phyloP scores from a whole-genome alignment of 2,113 vertebrate species.

The Gymnocephalus cernua region DNA sequence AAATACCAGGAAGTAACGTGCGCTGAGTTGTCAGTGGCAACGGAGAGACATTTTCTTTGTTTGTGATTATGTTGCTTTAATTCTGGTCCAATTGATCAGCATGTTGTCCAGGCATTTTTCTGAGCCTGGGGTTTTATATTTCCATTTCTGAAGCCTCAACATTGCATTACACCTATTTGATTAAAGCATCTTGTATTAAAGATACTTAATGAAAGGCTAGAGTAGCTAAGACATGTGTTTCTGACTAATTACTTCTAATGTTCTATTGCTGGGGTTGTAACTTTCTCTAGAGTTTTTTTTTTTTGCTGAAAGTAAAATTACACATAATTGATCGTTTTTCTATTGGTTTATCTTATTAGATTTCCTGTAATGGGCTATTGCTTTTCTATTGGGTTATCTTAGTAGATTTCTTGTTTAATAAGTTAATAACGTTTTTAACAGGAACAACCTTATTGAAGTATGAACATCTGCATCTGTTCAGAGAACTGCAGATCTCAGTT shows the following conservation, averaged over 20 bases:
- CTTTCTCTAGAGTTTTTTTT: not conserved
- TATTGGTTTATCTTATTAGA: not conserved
- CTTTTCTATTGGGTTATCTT: not conserved
- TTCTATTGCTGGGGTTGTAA: not conserved
- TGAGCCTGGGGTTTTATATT: slow-evolving; percentile 10
- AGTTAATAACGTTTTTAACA: not conserved
- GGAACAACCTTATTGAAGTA: not conserved
- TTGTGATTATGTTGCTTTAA: slow-evolving; percentile 36
- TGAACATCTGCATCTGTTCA: not conserved
- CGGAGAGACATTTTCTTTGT: slow-evolving; percentile 19
- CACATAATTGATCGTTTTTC: not conserved
- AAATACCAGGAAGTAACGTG: slow-evolving; percentile 90
- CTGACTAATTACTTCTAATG: not conserved
- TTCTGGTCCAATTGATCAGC: slow-evolving; percentile 54
- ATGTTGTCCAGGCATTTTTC: slow-evolving; percentile 14
- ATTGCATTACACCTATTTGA: slow-evolving; percentile 10
- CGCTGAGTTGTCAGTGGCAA: slow-evolving; percentile 77
- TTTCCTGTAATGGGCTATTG: not conserved
- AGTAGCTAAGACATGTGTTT: slow-evolving; percentile 2
- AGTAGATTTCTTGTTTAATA: slow-evolving; percentile 11
- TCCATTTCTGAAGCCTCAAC: not conserved
- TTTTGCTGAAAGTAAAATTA: not conserved
- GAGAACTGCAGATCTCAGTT: not conserved
- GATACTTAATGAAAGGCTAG: not conserved
- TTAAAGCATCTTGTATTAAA: slow-evolving; percentile 45